phyloP scores from a whole-genome alignment of 2,888 invertebrate genomes.

The Drosophila incognita region DNA sequence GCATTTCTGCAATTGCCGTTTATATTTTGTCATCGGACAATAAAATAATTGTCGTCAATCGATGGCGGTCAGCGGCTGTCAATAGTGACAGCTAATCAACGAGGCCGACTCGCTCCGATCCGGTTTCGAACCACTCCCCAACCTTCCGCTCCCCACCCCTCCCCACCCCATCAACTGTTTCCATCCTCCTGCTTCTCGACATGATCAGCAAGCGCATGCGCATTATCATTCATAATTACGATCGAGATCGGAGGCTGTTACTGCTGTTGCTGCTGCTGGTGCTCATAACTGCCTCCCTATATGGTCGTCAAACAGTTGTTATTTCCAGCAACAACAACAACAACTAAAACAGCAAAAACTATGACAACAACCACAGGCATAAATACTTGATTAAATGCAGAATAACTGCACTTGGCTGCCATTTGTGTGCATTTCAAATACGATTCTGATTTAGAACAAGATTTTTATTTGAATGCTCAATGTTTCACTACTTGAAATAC shows the following conservation, averaged over 20 bases:
- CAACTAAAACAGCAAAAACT: background rate
- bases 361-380: background rate
- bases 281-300: constrained; percentile 58
- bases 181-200: constrained; percentile 9
- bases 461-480: background rate
- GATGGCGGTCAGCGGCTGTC: constrained; percentile 60
- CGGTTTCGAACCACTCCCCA: constrained; percentile 11
- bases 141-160: background rate
- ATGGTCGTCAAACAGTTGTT: constrained; percentile 57
- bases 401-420: constrained; percentile 36
- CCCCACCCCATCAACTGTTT: background rate
- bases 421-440: constrained; percentile 1
- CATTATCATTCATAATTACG: constrained; percentile 79
- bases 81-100: constrained; percentile 78
- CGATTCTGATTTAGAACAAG: background rate
- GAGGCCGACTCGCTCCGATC: constrained; percentile 19
- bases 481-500: background rate
- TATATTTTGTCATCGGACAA: constrained; percentile 40
- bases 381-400: constrained; percentile 9
- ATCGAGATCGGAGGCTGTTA: constrained; percentile 15
- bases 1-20: constrained; percentile 57
- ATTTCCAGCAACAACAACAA: constrained; percentile 8
- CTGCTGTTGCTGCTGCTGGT: constrained; percentile 27
- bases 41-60: constrained; percentile 56
- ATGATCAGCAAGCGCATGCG: constrained; percentile 57